These are phyloP conservation scores for Aspidoscelis tigris DNA, from an alignment of 2,113 vertebrate species.

Conservation along the genomic window DNA sequence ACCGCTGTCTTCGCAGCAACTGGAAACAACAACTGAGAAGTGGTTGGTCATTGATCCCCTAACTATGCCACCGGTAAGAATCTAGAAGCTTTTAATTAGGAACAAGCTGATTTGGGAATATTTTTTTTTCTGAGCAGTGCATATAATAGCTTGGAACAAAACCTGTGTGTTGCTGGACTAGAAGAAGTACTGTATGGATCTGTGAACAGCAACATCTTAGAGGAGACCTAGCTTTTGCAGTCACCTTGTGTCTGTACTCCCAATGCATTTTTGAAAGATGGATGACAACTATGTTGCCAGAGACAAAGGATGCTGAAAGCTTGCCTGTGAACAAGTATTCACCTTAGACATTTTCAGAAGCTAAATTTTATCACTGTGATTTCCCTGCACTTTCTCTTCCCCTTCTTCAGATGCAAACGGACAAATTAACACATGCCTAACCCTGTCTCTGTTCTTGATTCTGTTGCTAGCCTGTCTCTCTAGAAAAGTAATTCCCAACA, in stretches of 20 bases:
- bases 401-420: too few species aligned
- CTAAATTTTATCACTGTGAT: neutral
- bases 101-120: neutral
- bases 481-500: neutral
- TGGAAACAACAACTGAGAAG: conserved; percentile 84
- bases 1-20: conserved; percentile 82
- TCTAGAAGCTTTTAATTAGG: neutral
- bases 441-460: neutral
- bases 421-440: neutral
- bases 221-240: neutral
- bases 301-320: neutral
- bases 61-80: conserved; percentile 54
- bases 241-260: neutral
- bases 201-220: neutral
- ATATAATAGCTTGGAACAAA: neutral
- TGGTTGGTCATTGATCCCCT: conserved; percentile 86
- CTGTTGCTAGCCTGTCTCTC: too few species aligned
- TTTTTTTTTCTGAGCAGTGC: neutral
- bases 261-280: neutral
- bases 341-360: neutral
- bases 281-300: neutral
- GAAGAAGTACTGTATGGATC: neutral
- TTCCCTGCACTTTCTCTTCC: neutral
- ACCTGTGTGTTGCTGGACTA: neutral
- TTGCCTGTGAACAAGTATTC: too few species aligned